phyloP scores from a whole-genome alignment of 2,113 vertebrate species.

The Chrysemys picta region DNA sequence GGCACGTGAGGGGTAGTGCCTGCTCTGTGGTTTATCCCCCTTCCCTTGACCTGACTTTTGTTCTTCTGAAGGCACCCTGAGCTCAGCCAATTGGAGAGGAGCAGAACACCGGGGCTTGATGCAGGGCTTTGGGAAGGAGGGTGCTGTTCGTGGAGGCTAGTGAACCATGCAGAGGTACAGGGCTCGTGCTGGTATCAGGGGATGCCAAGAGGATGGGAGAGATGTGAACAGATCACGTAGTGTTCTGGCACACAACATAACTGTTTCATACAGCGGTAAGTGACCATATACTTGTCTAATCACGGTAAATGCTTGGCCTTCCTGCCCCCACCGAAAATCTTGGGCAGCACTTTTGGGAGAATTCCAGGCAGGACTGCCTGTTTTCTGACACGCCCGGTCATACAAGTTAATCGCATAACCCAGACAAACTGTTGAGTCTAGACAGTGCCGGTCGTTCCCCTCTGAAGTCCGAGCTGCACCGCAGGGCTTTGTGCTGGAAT shows the following conservation, averaged over 20 bases:
- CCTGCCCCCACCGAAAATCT: not conserved
- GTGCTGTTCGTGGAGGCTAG: no score
- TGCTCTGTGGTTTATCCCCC: not conserved
- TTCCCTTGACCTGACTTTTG: not conserved
- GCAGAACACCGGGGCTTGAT: not conserved
- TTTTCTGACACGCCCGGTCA: accelerated
- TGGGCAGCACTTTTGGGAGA: not conserved
- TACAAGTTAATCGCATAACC: no score
- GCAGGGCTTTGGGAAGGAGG: no score
- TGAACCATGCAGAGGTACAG: no score
- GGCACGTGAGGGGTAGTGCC: not conserved
- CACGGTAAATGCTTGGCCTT: not conserved
- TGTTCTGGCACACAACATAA: not conserved
- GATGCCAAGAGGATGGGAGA: not conserved
- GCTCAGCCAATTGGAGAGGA: no score
- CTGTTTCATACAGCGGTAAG: not conserved
- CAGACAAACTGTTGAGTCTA: not conserved
- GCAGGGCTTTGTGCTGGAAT: not conserved
- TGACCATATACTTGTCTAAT: not conserved
- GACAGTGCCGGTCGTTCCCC: not conserved
- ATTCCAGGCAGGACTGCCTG: not conserved
- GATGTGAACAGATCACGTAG: not conserved
- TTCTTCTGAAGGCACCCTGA: not conserved
- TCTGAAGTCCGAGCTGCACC: not conserved
- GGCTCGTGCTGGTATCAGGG: not conserved